Conservation (phyloP, 2,797 vertebrate species). For the Pipistrellus pygmaeus region DNA sequence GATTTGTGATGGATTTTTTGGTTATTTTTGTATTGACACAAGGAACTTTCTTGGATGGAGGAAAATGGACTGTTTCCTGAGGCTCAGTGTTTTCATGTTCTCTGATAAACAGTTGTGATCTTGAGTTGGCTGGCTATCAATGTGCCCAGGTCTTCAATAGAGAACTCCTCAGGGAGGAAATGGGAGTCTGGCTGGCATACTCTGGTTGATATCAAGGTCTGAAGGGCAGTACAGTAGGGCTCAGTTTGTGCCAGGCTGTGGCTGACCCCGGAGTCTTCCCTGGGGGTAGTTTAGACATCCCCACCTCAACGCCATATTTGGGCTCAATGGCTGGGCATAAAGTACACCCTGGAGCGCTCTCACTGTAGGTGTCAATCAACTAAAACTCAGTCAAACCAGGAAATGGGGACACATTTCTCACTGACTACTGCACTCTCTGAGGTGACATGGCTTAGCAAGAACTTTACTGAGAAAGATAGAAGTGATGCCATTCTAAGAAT, state of each 20-base stretch:
- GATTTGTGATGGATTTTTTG: not conserved
- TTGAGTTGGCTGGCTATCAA: not conserved
- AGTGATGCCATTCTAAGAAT: not conserved
- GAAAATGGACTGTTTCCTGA: not conserved
- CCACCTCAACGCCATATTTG: not conserved
- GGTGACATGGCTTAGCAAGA: not conserved
- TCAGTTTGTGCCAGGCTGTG: not conserved
- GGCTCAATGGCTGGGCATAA: not conserved
- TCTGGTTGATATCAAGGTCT: not conserved
- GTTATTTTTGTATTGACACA: not conserved
- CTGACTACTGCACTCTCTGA: not conserved
- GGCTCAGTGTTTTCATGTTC: not conserved
- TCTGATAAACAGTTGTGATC: not conserved
- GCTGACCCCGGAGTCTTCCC: not conserved
- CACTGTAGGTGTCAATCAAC: not conserved
- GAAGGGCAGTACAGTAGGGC: rapidly evolving
- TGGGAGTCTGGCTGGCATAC: not conserved
- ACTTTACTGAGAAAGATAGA: not conserved
- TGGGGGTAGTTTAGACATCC: not conserved
- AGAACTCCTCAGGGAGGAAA: not conserved
- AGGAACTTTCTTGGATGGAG: not conserved
- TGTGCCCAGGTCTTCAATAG: not conserved
- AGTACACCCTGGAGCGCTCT: not conserved
- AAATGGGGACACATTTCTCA: not conserved
- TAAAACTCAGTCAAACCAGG: not conserved